A percentile compares a stretch with the other conserved stretches of the same genome.
Evolutionary conservation across 2,888 invertebrate genomes (phyloP).

Genomic region (Leptopilina myrica): DNA sequence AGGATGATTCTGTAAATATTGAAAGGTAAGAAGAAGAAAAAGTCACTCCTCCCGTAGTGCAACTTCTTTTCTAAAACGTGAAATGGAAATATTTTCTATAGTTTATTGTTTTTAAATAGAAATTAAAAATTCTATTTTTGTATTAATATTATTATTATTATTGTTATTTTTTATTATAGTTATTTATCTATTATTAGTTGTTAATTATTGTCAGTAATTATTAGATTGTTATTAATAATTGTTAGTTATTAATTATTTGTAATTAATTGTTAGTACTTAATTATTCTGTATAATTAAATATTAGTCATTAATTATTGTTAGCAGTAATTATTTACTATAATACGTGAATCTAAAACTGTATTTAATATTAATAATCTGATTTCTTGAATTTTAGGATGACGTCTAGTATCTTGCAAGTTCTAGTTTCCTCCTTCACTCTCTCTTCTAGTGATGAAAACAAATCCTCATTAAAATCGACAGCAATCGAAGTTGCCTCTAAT

Average conservation of each 20-base stretch:
- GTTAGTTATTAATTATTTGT: no score
- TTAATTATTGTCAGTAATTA: no score
- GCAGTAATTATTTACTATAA: no score
- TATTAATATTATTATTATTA: no score
- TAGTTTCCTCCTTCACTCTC: constrained; percentile 85
- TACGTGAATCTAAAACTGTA: neutral
- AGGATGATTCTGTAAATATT: constrained; percentile 72
- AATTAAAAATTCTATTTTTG: neutral
- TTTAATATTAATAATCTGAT: neutral
- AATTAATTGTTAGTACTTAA: no score
- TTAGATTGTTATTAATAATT: no score
- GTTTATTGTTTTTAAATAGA: no score
- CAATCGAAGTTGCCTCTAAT: constrained; percentile 82
- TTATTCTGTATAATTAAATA: no score
- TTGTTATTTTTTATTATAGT: no score
- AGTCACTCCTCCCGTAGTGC: neutral
- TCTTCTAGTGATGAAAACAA: constrained; percentile 78
- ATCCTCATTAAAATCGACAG: constrained; percentile 78
- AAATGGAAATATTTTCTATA: neutral
- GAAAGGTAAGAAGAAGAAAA: constrained; percentile 70
- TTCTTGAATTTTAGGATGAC: constrained; percentile 79
- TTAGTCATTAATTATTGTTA: no score
- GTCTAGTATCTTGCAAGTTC: constrained; percentile 83
- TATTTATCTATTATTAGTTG: no score
- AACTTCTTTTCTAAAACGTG: neutral